These are phyloP conservation scores for Amblyornis subalaris DNA, from an alignment of 2,113 vertebrate genomes.

Conservation along the genomic window DNA sequence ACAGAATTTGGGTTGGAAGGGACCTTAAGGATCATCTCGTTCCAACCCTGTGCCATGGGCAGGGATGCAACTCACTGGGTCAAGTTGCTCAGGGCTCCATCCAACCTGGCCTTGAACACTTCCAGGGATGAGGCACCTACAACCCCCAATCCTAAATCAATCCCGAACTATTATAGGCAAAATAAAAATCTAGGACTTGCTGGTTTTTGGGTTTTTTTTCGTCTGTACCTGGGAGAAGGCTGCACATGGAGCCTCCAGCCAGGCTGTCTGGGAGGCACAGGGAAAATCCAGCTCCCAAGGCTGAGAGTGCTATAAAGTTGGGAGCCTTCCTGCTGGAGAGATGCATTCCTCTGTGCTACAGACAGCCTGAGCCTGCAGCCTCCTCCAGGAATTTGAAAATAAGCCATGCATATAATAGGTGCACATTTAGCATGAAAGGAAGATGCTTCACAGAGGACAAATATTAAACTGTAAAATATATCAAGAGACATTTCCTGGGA, in stretches of 20 bases:
- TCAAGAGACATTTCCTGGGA: not conserved
- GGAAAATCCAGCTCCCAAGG: not conserved
- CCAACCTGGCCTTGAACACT: not conserved
- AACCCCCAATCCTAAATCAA: not conserved
- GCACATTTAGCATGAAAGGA: not conserved
- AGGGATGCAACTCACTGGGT: not conserved
- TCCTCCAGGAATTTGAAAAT: not conserved
- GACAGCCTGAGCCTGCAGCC: not conserved
- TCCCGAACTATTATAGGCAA: not conserved
- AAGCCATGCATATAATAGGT: constrained; percentile 4
- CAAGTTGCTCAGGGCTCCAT: not conserved
- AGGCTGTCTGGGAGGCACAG: not conserved
- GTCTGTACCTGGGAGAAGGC: not conserved
- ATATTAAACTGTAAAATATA: not conserved
- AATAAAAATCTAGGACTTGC: not conserved
- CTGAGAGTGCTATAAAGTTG: not conserved
- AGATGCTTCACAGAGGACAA: constrained; percentile 10
- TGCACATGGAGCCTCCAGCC: not conserved
- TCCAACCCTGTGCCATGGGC: not conserved
- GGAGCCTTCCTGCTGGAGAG: not conserved
- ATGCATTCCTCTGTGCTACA: not conserved
- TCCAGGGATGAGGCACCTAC: not conserved
- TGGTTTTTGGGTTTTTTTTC: not conserved
- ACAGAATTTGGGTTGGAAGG: not conserved
- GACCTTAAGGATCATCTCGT: not conserved